phyloP scores from a whole-genome alignment of 2,797 vertebrate species.

The Neostethus bicornis region DNA sequence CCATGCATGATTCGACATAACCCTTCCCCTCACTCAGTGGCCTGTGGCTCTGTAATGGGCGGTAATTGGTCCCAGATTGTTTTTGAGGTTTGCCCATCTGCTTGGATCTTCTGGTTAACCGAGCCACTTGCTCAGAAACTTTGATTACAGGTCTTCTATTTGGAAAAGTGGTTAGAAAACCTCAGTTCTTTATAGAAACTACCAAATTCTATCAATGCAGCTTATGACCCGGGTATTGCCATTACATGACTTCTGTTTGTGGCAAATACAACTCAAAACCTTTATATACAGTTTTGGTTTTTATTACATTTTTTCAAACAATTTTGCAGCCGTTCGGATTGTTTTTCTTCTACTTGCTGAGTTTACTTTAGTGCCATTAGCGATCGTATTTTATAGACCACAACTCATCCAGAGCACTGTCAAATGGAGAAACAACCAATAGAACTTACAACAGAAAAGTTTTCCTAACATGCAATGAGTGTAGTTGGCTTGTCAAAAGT shows the following conservation, averaged over 20 bases:
- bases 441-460: constrained; percentile 1
- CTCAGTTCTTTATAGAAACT: constrained; percentile 74
- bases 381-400: constrained; percentile 8
- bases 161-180: constrained; percentile 68
- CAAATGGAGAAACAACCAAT: constrained; percentile 24
- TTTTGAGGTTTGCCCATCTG: constrained; percentile 73
- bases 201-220: constrained; percentile 61
- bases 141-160: constrained; percentile 74
- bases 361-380: no score
- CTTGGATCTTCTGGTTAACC: constrained; percentile 71
- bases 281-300: constrained; percentile 23
- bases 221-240: constrained; percentile 52
- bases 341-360: constrained; percentile 8
- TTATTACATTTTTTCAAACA: constrained; percentile 3
- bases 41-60: constrained; percentile 72
- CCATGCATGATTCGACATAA: constrained; percentile 63
- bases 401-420: constrained; percentile 3
- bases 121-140: constrained; percentile 78
- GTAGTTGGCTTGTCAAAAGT: constrained; percentile 15
- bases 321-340: neutral
- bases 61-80: constrained; percentile 79
- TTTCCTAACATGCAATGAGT: constrained; percentile 16
- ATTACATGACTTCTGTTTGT: constrained; percentile 59
- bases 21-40: constrained; percentile 59
- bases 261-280: constrained; percentile 34